Evolutionary conservation across 2,797 vertebrate species (phyloP).

Genomic region (Phoeniculus purpureus): DNA sequence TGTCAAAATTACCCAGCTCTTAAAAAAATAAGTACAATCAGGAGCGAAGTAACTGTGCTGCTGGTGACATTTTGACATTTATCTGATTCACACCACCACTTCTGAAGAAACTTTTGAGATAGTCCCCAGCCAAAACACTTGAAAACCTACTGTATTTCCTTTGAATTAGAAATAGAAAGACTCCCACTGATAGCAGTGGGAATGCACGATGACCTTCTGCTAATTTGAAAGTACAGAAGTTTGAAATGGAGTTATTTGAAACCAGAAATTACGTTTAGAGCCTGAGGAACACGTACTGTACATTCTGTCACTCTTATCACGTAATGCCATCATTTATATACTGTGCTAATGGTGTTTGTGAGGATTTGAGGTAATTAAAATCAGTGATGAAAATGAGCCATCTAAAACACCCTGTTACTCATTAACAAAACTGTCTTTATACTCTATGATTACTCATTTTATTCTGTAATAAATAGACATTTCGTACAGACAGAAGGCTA

Average conservation of each 20-base stretch:
- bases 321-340: not conserved
- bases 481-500: not conserved
- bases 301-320: not conserved
- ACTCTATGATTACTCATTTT: not conserved
- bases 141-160: slow-evolving; percentile 6
- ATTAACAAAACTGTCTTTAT: not conserved
- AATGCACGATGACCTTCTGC: not conserved
- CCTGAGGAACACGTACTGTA: not conserved
- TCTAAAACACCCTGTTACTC: not conserved
- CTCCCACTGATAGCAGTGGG: slow-evolving; percentile 16
- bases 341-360: not conserved
- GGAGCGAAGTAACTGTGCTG: not conserved
- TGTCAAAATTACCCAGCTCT: not conserved
- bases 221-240: not conserved
- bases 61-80: not conserved
- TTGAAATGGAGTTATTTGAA: not conserved
- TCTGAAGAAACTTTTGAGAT: not conserved
- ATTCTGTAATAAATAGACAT: not conserved
- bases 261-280: not conserved
- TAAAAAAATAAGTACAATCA: not conserved
- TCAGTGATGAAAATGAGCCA: not conserved
- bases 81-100: not conserved
- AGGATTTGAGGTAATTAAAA: slow-evolving; percentile 24
- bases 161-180: slow-evolving; percentile 20
- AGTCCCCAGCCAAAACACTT: not conserved